Conservation (phyloP, 1,140 invertebrate genomes). For the Halyomorpha halys region DNA sequence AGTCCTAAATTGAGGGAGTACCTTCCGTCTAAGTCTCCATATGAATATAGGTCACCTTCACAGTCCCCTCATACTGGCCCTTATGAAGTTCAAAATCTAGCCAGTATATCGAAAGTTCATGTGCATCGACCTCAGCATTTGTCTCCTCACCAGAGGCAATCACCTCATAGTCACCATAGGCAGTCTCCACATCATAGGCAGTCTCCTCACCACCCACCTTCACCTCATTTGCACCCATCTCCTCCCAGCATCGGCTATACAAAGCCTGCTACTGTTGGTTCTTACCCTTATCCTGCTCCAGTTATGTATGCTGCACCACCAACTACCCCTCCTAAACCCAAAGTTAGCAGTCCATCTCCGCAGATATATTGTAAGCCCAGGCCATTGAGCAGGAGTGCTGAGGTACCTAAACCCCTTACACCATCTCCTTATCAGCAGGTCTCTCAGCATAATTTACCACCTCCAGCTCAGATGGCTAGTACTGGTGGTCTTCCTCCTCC, state of each 20-base stretch:
- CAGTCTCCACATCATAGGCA: slow-evolving; percentile 33
- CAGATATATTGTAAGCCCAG: slow-evolving; percentile 58
- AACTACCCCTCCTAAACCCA: slow-evolving; percentile 47
- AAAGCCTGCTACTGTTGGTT: slow-evolving; percentile 32
- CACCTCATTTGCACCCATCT: slow-evolving; percentile 27
- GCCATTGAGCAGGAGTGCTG: slow-evolving; percentile 45
- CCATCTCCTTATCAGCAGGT: slow-evolving; percentile 52
- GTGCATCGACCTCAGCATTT: slow-evolving; percentile 25
- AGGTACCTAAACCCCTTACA: slow-evolving; percentile 52
- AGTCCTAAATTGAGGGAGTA: slow-evolving; percentile 47
- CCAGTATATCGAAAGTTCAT: slow-evolving; percentile 31
- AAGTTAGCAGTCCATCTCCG: slow-evolving; percentile 65
- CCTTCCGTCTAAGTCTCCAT: slow-evolving; percentile 42
- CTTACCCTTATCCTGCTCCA: slow-evolving; percentile 32
- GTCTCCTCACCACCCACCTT: slow-evolving; percentile 28
- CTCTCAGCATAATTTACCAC: slow-evolving; percentile 47
- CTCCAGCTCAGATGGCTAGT: slow-evolving; percentile 36
- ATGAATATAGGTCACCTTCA: slow-evolving; percentile 46
- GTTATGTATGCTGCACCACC: slow-evolving; percentile 33
- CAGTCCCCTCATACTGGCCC: slow-evolving; percentile 39
- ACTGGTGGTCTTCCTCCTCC: slow-evolving; percentile 39
- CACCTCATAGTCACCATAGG: slow-evolving; percentile 28
- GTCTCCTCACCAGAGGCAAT: slow-evolving; percentile 34
- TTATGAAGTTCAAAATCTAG: slow-evolving; percentile 30
- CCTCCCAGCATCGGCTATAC: slow-evolving; percentile 29